These are phyloP conservation scores for Apodemia mormo DNA, from an alignment of 2,888 invertebrate genomes.

Conservation along the genomic window DNA sequence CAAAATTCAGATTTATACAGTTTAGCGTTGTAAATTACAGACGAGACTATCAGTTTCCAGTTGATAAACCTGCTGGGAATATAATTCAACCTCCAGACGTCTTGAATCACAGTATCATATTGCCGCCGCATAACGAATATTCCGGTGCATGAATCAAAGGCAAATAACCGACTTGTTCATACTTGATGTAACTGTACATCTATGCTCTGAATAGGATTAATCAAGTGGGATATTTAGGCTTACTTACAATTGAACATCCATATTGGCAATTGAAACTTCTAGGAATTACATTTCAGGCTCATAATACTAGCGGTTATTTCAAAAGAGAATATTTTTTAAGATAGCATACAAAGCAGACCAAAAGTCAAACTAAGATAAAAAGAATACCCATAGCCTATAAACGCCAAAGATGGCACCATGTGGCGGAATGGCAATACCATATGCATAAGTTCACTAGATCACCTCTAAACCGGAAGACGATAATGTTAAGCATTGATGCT, in stretches of 20 bases:
- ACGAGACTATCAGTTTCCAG: slow-evolving; percentile 28
- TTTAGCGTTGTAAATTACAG: slow-evolving; percentile 17
- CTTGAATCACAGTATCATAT: slow-evolving; percentile 22
- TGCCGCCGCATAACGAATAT: slow-evolving; percentile 31
- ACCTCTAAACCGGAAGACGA: too few relatives aligned
- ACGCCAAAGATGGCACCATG: too few relatives aligned
- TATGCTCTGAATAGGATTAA: slow-evolving; percentile 24
- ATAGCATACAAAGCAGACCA: too few relatives aligned
- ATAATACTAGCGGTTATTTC: too few relatives aligned
- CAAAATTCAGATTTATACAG: slow-evolving; percentile 7
- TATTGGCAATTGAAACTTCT: background rate
- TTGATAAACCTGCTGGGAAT: slow-evolving; percentile 29
- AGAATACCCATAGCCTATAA: too few relatives aligned
- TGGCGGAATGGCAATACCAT: too few relatives aligned
- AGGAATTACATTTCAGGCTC: background rate
- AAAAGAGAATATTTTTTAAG: too few relatives aligned
- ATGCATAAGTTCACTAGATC: too few relatives aligned
- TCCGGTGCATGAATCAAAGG: slow-evolving; percentile 37
- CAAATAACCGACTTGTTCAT: slow-evolving; percentile 30
- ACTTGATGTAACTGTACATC: background rate
- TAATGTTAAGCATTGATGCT: too few relatives aligned
- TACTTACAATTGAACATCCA: background rate
- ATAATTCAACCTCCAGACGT: slow-evolving; percentile 27
- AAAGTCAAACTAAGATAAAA: too few relatives aligned
- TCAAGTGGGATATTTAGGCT: slow-evolving; percentile 34